phyloP scores from a whole-genome alignment of 2,113 vertebrate species.

The Chroicocephalus ridibundus region DNA sequence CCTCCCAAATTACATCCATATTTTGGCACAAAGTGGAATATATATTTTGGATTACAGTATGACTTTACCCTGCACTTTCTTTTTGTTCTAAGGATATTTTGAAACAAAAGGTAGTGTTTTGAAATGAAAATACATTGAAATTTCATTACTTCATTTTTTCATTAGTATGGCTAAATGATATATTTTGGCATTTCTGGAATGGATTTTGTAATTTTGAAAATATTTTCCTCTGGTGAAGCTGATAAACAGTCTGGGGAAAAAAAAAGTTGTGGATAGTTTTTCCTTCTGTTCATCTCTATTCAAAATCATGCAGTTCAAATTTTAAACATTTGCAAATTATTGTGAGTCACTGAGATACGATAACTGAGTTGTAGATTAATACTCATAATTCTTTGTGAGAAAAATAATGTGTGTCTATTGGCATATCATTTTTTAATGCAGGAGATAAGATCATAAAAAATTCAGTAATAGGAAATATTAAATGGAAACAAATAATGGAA shows the following conservation, averaged over 20 bases:
- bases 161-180: not conserved
- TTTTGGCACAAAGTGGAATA: slow-evolving; percentile 15
- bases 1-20: slow-evolving; percentile 31
- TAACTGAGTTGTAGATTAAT: not conserved
- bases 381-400: not conserved
- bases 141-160: not conserved
- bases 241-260: not conserved
- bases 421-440: not conserved
- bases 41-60: slow-evolving; percentile 36
- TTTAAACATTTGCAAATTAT: not conserved
- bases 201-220: not conserved
- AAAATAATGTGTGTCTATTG: not conserved
- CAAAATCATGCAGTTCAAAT: not conserved
- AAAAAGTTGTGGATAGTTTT: not conserved
- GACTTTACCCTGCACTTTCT: not conserved
- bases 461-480: not conserved
- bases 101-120: slow-evolving; percentile 24
- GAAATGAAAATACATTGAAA: slow-evolving; percentile 20
- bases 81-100: slow-evolving; percentile 8
- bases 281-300: not conserved
- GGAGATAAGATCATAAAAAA: not conserved
- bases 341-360: not conserved
- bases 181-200: not conserved
- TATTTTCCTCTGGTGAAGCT: not conserved
- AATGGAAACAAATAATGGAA: not conserved